A percentile compares a stretch with the other conserved stretches of the same genome.
Conservation (phyloP, 2,888 invertebrate species). For the Agonopterix arenella region DNA sequence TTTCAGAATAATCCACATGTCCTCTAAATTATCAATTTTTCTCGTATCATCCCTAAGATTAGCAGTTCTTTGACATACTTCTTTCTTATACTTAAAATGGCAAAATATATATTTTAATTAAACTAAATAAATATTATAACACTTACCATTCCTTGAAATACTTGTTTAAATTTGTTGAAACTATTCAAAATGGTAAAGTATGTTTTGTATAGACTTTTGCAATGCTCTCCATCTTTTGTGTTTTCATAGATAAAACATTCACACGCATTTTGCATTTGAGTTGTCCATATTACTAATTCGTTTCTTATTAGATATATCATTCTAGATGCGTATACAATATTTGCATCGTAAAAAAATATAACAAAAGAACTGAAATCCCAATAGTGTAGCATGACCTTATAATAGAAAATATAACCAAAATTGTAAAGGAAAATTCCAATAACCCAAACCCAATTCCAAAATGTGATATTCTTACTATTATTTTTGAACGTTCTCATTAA, state of each 20-base stretch:
- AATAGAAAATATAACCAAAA: background rate
- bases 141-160: constrained; percentile 8
- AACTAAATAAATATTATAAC: too few species aligned
- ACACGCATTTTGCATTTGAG: background rate
- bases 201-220: too few species aligned
- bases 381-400: background rate
- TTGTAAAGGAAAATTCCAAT: background rate
- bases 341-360: background rate
- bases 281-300: background rate
- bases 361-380: background rate
- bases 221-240: too few species aligned
- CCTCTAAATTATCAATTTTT: too few species aligned
- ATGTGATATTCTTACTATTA: background rate
- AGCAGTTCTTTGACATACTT: too few species aligned
- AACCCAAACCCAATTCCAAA: background rate
- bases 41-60: too few species aligned
- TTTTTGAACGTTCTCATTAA: background rate
- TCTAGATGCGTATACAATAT: background rate
- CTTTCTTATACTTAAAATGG: too few species aligned
- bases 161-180: constrained; percentile 5
- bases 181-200: too few species aligned
- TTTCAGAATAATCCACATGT: too few species aligned
- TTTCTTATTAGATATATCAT: background rate
- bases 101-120: too few species aligned
- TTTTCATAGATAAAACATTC: too few species aligned